Evolutionary conservation across 2,888 invertebrate genomes (phyloP).

Genomic region (Phytoseiulus persimilis): DNA sequence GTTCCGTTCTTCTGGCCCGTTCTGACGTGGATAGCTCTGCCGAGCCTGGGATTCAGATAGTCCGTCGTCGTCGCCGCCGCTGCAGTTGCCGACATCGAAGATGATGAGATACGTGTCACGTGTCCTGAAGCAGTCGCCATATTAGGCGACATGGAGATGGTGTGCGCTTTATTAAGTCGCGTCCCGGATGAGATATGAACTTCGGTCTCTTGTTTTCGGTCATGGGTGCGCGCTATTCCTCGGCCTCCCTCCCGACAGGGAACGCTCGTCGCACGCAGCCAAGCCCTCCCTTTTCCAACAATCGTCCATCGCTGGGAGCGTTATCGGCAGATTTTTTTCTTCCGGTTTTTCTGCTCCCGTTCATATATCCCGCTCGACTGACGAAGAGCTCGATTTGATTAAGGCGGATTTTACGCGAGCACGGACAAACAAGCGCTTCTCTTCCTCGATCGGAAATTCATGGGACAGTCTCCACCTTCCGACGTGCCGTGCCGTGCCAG

Average conservation of each 20-base stretch:
- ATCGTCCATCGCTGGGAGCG: neutral
- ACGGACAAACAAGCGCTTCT: neutral
- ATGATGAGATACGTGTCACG: slow-evolving; percentile 5
- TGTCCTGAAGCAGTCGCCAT: neutral
- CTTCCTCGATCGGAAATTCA: neutral
- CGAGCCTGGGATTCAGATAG: neutral
- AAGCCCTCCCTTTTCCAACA: too few relatives aligned
- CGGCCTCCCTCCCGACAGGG: too few relatives aligned
- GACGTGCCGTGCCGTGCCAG: neutral
- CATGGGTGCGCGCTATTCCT: too few relatives aligned
- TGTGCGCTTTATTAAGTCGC: neutral
- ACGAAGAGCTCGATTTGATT: neutral
- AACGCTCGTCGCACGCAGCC: too few relatives aligned
- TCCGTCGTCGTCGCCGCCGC: neutral
- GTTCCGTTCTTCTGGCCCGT: neutral
- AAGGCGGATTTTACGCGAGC: neutral
- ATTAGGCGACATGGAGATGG: neutral
- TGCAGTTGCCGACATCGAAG: neutral
- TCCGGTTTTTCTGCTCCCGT: neutral
- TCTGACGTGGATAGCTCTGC: neutral
- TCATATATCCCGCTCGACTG: neutral
- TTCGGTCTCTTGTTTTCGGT: neutral
- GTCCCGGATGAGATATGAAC: neutral
- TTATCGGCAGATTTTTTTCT: neutral
- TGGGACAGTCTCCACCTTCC: slow-evolving; percentile 5